A percentile compares a stretch with the other conserved stretches of the same genome.
phyloP scores from a whole-genome alignment of 2,797 vertebrate species.

The Characodon lateralis region DNA sequence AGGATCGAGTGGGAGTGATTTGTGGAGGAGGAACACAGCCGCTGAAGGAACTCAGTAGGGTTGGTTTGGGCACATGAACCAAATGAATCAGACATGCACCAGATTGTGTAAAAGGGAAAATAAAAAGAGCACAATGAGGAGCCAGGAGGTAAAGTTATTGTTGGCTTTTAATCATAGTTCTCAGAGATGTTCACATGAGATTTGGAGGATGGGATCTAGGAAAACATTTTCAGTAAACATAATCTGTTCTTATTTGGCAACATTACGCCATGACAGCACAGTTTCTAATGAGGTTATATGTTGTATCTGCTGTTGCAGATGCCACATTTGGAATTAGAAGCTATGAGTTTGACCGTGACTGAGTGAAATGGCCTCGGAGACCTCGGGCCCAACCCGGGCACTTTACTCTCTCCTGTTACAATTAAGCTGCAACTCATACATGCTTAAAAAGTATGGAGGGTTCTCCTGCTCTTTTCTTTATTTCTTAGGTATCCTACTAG shows the following conservation, averaged over 20 bases:
- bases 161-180: constrained; percentile 26
- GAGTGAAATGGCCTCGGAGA: constrained; percentile 54
- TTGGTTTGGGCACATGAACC: constrained; percentile 48
- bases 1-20: constrained; percentile 70
- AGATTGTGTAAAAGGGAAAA: constrained; percentile 21
- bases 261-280: neutral
- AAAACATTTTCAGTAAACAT: constrained; percentile 13
- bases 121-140: constrained; percentile 15
- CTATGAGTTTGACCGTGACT: constrained; percentile 1
- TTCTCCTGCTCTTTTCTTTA: neutral
- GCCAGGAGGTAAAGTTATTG: constrained; percentile 26
- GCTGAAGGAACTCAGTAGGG: constrained; percentile 48
- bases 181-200: constrained; percentile 16
- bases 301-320: neutral
- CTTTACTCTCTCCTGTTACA: neutral
- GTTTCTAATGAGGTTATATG: neutral
- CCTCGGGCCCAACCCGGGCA: constrained; percentile 45
- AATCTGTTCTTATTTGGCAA: constrained; percentile 20
- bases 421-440: neutral
- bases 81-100: constrained; percentile 51
- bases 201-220: constrained; percentile 1
- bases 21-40: constrained; percentile 70
- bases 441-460: neutral
- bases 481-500: neutral
- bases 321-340: constrained; percentile 11